Base-by-base conservation (phyloP, 2,888 invertebrate genomes). In the Agrotis exclamationis region DNA sequence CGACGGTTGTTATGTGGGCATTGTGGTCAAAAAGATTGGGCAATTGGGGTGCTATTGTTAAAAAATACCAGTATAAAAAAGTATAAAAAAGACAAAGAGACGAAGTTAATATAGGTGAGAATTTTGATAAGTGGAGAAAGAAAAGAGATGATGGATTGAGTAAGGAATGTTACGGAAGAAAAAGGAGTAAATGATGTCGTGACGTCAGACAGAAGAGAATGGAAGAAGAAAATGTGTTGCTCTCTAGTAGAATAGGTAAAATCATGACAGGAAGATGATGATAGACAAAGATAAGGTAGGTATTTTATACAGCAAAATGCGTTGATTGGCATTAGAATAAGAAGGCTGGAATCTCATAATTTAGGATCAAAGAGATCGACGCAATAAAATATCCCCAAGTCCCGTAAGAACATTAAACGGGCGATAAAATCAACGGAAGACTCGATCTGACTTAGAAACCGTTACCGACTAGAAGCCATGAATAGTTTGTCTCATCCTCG, bases 381-480 rank as follows among this genome's bases (percentile, higher is more conserved):
- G 33, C 24, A 59, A 33, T 80, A 65, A 81, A 39, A 39, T 39
- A 58, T 58, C 51, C 16, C 11, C 28, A 69, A 74, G 69, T 65
- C 68, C 70, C 80, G 74, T 69, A 66, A 73, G 64, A 64, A 72
- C 65, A 70, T 85, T 70, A 66, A 77, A 51, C 56, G 39, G 22
- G 7, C 50, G 58, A 76, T 79, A 75, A 71, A 60, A 62, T 80
- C 72, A 63, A 56, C 64, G 70, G 69, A 71, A 69, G 58, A 67
- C 82, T 63, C 45, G 57, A 81, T 65, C 69, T 68, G 53, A 47
- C 71, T 73, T 66, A 48, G 63, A 69, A 62, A 76, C 85, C 84
- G 84, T 84, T 80, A 83, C 53, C 44, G 57, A 67, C 70, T 73
- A 73, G 72, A 75, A 71, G 59, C 63, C 69, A 72, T 73, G 71